Evolutionary conservation across 2,113 vertebrate genomes (phyloP).

Genomic region (Hiodon alosoides): DNA sequence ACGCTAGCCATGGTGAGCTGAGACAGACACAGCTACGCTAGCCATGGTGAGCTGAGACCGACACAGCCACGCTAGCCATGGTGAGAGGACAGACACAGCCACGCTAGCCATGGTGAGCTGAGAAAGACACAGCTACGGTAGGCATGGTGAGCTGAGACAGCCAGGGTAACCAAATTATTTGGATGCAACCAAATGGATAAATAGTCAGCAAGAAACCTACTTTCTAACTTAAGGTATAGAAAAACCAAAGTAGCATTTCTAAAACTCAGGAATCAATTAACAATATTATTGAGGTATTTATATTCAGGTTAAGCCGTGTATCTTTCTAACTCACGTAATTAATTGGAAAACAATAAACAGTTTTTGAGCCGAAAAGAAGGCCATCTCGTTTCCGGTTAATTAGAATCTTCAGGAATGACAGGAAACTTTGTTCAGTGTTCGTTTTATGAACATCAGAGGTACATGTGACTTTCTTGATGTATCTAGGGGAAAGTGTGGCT

Average conservation of each 20-base stretch:
- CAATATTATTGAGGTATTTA: background rate
- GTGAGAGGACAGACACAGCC: too few species aligned
- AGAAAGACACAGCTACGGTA: too few species aligned
- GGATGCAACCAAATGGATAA: too few species aligned
- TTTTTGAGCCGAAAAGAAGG: background rate
- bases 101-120: too few species aligned
- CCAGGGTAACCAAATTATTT: too few species aligned
- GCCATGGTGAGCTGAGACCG: too few species aligned
- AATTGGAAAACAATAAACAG: background rate
- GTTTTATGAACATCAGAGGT: background rate
- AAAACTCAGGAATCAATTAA: background rate
- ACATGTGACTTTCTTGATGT: background rate
- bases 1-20: too few species aligned
- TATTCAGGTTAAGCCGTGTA: background rate
- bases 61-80: too few species aligned
- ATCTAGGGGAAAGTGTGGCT: background rate
- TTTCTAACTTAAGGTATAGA: too few species aligned
- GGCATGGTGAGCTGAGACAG: too few species aligned
- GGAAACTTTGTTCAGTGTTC: slow-evolving; percentile 2
- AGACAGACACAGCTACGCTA: too few species aligned
- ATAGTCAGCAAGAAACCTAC: too few species aligned
- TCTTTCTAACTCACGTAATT: background rate
- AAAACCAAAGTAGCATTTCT: background rate
- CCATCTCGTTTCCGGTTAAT: background rate
- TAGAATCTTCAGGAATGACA: slow-evolving; percentile 16